Base-by-base conservation (phyloP, 2,797 vertebrate species). In the Vireo griseus region DNA sequence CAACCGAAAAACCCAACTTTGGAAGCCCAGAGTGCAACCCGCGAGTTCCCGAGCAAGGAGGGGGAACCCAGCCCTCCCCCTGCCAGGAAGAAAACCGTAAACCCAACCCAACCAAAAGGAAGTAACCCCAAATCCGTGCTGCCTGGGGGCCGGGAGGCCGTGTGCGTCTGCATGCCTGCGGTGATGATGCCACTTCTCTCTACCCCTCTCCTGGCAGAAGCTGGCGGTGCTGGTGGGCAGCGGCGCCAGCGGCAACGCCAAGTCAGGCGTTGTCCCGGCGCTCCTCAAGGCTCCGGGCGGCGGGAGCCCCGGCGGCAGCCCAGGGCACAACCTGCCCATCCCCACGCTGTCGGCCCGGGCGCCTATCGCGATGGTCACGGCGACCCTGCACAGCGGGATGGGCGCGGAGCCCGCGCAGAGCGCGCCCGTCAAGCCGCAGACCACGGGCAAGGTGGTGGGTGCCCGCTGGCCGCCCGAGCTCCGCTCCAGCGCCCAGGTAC, bases 291-390 rank as follows among this genome's bases (percentile, higher is more conserved):
- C 97, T 63, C 95, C 98, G 76, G 26, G 67, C 19, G 31, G 66
- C 31, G 58, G 83, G 22, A 71, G 71, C 54, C 16, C 4, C 7
- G 37, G 80, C n/a, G 69, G 87, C 31, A 50, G 90, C 48, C 19
- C 85, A 37, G 87, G 96, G 66, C 98, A 98, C 97, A 97, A 96
- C 97, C 97, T 98, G 83, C 97, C 98, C 96, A 97, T 98, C 97
- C 97, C 98, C 1, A 98, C 98, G 94, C 97, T 98, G 93, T 98
- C 98, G 81, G 97, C 97, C 94, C 98, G 98, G 97, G 94, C 98
- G 63, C 98, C 98, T 89, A 97, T 98, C 96, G 98, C 98, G 96
- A 98, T 99, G 98, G 98, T 98, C 97, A 98, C 98, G 6, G 98
- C 98, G 89, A 98, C 98, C 97, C 97, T 98, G 72, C 98, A 98